Evolutionary conservation across 2,113 vertebrate species (phyloP).

Genomic region (Nanorana parkeri): DNA sequence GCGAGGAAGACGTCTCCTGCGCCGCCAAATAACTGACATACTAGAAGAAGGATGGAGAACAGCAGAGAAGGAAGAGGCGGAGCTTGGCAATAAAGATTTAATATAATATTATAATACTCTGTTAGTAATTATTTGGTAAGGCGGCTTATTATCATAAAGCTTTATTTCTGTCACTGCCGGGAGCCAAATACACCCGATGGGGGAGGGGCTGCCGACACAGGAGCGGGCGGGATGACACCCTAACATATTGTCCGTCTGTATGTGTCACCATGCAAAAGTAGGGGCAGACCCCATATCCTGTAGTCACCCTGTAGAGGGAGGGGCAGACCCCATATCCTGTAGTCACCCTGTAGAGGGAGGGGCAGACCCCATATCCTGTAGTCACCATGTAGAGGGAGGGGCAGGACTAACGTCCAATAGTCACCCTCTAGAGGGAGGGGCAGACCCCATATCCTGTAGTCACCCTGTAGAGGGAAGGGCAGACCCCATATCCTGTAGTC

Average conservation of each 20-base stretch:
- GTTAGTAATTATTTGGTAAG: constrained; percentile 35
- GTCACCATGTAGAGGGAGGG: not conserved
- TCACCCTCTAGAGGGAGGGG: not conserved
- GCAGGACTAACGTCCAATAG: not conserved
- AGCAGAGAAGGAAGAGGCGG: too few species aligned
- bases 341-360: too few species aligned
- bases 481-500: not conserved
- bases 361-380: not conserved
- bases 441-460: not conserved
- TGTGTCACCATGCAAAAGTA: too few species aligned
- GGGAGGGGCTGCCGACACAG: not conserved
- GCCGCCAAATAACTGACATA: too few species aligned
- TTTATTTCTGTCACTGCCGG: not conserved
- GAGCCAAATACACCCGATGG: not conserved
- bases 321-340: not conserved
- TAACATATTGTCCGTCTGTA: too few species aligned
- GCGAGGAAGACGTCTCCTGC: too few species aligned
- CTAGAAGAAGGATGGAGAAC: too few species aligned
- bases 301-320: not conserved
- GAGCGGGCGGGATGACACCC: not conserved
- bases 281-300: too few species aligned
- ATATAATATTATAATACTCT: constrained; percentile 15
- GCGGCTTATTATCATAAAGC: constrained; percentile 18
- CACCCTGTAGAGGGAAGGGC: not conserved
- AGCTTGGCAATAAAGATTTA: not conserved